These are phyloP conservation scores for Ophion slaviceki DNA, from an alignment of 2,888 invertebrate species.

Conservation along the genomic window DNA sequence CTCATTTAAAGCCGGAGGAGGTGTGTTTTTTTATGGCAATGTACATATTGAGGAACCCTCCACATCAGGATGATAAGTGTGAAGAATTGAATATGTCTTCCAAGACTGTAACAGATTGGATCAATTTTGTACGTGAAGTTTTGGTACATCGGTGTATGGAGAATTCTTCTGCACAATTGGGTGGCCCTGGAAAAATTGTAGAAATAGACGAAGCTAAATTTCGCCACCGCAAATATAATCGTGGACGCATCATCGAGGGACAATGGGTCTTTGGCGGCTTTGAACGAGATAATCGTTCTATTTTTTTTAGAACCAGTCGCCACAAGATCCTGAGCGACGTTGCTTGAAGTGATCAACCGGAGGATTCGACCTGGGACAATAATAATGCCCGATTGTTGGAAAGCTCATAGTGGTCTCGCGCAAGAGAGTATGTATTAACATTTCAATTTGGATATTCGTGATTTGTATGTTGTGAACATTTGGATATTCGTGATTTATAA, in stretches of 20 bases:
- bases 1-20: neutral
- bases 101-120: neutral
- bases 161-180: constrained; percentile 2
- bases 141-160: neutral
- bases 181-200: constrained; percentile 29
- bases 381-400: constrained; percentile 5
- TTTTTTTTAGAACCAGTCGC: neutral
- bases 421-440: neutral
- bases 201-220: constrained; percentile 64
- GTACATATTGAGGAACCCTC: neutral
- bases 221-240: constrained; percentile 60
- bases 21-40: too few relatives aligned
- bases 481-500: too few relatives aligned
- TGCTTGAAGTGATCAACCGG: too few relatives aligned
- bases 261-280: constrained; percentile 65
- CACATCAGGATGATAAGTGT: neutral
- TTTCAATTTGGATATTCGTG: too few relatives aligned
- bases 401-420: neutral
- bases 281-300: constrained; percentile 30
- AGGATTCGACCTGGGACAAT: neutral
- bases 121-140: neutral
- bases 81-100: neutral
- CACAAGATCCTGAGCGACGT: too few relatives aligned
- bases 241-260: constrained; percentile 58
- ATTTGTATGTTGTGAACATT: too few relatives aligned